Base-by-base conservation (phyloP, 2,113 vertebrate species). In the Strigops habroptila region DNA sequence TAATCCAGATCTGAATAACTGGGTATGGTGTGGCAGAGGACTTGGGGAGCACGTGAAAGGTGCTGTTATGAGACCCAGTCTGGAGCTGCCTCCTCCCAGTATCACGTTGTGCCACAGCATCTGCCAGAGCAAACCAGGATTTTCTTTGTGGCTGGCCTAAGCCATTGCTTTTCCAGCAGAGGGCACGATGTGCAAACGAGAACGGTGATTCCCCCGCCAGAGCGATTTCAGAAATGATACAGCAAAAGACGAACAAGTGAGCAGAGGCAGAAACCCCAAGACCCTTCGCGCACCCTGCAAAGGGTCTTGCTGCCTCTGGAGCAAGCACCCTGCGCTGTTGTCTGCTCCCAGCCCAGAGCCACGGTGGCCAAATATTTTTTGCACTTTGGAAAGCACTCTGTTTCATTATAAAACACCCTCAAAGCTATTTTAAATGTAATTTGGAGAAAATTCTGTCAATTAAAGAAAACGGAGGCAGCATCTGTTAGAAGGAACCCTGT, bases 351-450 rank as follows among this genome's bases (percentile, higher is more conserved):
- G 46, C 62, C 63, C 14, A 8, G 2, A 49, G 24, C 86, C 5
- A 0, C 28, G 0, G 18, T 3, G 12, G 4, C 31, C 62, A 31
- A 55, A 24, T 2, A 18, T 3, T 49, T 69, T 37, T 71, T 6
- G 23, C 19, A 0, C 43, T 51, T 55, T 14, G 0, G 1, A 35
- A 39, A 57, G 21, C 9, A 0, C 41, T 78, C 2, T 0, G 14
- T 39, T 49, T 74, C 19, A 0, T 60, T 65, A 8, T 14, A 18
- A 77, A 76, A 35, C 31, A 21, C 6, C 35, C 14, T 21, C 41
- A 1, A 19, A 52, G 55, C 18, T 59, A 3, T 39, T 74, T 75
- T 15, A 37, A 82, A 18, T 9, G 27, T 14, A 17, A 7, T 52
- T 44, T 9, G 9, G 41, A 52, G 46, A 31, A 11, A 35, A 6